These are phyloP conservation scores for Ovis aries DNA, from an alignment of 2,113 vertebrate species.

Conservation along the genomic window DNA sequence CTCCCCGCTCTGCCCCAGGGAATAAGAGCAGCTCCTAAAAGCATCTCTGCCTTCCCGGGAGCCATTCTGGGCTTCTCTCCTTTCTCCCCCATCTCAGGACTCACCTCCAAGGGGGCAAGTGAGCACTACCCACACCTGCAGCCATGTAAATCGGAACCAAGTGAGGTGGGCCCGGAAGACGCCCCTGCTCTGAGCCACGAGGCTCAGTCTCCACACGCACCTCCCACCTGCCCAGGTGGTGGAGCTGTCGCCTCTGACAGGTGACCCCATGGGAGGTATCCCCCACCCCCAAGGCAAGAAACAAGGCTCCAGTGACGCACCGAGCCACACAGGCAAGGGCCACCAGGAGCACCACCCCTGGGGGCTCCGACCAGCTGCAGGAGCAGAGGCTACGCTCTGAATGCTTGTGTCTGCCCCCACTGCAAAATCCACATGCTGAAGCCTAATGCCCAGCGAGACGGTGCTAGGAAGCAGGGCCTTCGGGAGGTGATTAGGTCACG, in stretches of 20 bases:
- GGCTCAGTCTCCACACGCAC: not conserved
- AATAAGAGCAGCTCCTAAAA: not conserved
- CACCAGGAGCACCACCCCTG: not conserved
- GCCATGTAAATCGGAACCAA: fast-evolving
- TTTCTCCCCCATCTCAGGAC: not conserved
- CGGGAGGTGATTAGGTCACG: not conserved
- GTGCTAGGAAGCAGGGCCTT: not conserved
- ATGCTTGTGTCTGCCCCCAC: not conserved
- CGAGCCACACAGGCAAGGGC: not conserved
- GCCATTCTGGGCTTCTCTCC: fast-evolving
- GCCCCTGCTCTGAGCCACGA: fast-evolving
- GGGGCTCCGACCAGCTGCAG: not conserved
- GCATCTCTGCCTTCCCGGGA: fast-evolving
- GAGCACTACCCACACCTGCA: fast-evolving
- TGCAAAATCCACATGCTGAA: not conserved
- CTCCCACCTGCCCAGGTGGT: too few species aligned
- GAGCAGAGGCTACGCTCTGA: not conserved
- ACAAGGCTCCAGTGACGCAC: fast-evolving
- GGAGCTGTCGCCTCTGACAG: not conserved
- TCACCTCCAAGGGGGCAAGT: not conserved
- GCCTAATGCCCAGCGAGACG: fast-evolving
- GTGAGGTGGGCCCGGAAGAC: not conserved
- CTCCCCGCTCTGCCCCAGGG: not conserved
- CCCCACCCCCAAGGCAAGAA: fast-evolving
- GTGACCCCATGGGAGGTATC: not conserved